These are phyloP conservation scores for Ceratosolen fusciceps DNA, from an alignment of 1,140 invertebrate species.

Conservation along the genomic window DNA sequence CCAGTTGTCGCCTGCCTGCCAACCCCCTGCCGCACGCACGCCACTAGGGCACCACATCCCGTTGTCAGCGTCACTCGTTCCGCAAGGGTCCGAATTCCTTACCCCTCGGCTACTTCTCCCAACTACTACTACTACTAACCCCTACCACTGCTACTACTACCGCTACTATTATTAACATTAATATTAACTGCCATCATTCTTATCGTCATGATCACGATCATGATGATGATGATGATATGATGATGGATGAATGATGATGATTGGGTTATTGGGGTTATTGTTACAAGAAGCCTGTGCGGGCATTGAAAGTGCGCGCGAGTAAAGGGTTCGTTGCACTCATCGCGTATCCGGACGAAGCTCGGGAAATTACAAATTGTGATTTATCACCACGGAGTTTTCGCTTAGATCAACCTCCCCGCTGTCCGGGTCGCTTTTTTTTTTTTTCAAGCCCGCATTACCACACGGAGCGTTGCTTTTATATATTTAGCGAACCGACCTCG, in stretches of 20 bases:
- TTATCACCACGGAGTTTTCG: background rate
- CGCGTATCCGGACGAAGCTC: background rate
- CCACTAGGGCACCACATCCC: too few species aligned
- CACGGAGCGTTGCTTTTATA: background rate
- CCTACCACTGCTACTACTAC: background rate
- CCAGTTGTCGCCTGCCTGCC: too few species aligned
- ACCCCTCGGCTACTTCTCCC: background rate
- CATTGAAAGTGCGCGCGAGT: background rate
- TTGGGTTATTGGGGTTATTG: background rate
- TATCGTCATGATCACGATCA: too few species aligned
- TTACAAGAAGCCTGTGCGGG: background rate
- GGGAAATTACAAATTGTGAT: background rate
- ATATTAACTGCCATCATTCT: too few species aligned
- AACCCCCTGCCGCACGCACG: background rate
- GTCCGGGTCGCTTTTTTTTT: background rate
- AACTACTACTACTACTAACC: background rate
- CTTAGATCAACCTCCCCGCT: background rate
- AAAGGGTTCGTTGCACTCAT: background rate
- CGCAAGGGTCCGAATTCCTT: background rate
- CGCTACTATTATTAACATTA: too few species aligned
- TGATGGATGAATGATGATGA: background rate
- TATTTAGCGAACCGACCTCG: background rate
- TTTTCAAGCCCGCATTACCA: background rate
- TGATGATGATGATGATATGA: too few species aligned
- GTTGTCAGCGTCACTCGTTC: background rate